These are phyloP conservation scores for Ophioderma brevispina DNA, from an alignment of 35 echinoderm and acorn worm genomes.

Conservation along the genomic window DNA sequence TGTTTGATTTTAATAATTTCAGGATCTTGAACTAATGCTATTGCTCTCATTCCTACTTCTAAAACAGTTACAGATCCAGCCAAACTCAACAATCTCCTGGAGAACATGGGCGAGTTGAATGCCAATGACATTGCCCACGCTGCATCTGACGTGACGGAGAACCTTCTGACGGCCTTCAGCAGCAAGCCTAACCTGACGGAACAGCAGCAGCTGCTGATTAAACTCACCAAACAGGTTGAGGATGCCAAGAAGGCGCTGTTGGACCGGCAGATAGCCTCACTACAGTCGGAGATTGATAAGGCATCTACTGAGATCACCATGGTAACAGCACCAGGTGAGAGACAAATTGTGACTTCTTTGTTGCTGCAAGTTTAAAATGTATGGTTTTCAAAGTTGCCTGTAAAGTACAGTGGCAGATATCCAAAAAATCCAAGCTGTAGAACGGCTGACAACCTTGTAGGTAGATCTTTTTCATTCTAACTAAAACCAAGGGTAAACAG, in stretches of 20 bases:
- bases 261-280: conserved; percentile 88
- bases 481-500: too few species aligned
- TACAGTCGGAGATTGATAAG: conserved; percentile 88
- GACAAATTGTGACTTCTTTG: too few species aligned
- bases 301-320: conserved; percentile 63
- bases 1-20: too few species aligned
- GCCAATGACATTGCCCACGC: conserved; percentile 77
- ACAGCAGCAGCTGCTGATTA: conserved; percentile 84
- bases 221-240: conserved; percentile 91
- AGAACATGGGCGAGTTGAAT: conserved; percentile 47
- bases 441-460: too few species aligned
- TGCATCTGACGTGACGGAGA: conserved; percentile 72
- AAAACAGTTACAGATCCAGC: not conserved
- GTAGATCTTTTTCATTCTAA: too few species aligned
- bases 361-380: too few species aligned
- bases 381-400: too few species aligned
- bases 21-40: too few species aligned
- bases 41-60: not conserved
- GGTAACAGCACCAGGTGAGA: not conserved
- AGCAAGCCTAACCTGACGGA: conserved; percentile 71
- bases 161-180: conserved; percentile 74
- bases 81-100: conserved; percentile 51
- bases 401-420: too few species aligned
- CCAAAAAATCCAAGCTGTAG: too few species aligned
- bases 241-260: conserved; percentile 95